Base-by-base conservation (phyloP, 2,113 vertebrate species). In the Anthoscopus minutus region DNA sequence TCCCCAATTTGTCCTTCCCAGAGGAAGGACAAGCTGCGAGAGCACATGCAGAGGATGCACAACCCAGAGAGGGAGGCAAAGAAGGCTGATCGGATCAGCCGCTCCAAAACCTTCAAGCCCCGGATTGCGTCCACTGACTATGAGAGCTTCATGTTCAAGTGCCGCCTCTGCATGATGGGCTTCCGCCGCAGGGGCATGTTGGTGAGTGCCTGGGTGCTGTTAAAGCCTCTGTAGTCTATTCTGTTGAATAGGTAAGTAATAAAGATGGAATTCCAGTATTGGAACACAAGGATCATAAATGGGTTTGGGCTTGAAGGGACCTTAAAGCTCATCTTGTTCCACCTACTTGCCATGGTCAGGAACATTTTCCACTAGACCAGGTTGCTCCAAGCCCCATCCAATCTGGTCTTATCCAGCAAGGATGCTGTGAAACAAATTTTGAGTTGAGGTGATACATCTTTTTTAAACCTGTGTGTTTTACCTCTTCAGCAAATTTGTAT, bases 41-140 rank as follows among this genome's bases (percentile, higher is more conserved):
- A 99, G 89, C 99, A 99, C 97, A 99, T 99, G 99, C 99, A 99
- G 84, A 98, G 99, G 38, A 99, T 99, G 99, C 99, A 99, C 94
- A 99, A 99, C 82, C 99, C 99, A 0, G 99, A 99, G 92, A 98
- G 99, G 38, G 99, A 99, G 91, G 99, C 99, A 77, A 99, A 99
- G 98, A 99, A 99, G 92, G 99, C 99, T 0, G 99, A 99, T 92
- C 98, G 99, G 16, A 98, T 98, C 86, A 99, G 99, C 87, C 99
- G 99, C 85, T 98, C 99, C 40, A 99, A 99, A 94, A 97, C 98
- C 2, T 98, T 99, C 94, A 99, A 99, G 80, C 98, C 99, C 13
- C 99, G 99, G 8, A 98, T 98, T 10, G 99, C 99, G 1, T 98
- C 99, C 93, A 98, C 98, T 0, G 99, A 99, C 97, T 99, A 99